Base-by-base conservation (phyloP, 2,888 invertebrate genomes). In the Halictus ligatus region DNA sequence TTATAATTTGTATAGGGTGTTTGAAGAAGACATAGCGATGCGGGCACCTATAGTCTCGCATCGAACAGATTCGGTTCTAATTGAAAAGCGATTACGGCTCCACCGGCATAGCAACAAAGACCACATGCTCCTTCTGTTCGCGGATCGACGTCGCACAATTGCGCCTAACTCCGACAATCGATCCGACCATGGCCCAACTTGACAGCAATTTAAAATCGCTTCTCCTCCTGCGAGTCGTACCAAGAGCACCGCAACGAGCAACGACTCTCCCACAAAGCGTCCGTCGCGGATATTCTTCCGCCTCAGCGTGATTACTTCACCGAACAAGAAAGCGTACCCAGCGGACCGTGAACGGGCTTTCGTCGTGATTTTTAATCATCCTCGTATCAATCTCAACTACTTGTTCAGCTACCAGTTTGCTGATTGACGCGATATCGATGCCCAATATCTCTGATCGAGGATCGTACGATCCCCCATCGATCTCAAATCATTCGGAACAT, bases 131-230 rank as follows among this genome's bases (percentile, higher is more conserved):
- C 86, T 81, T 86, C 69, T 48, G 84, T 73, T 60, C 64, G 60
- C 58, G 72, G 74, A 78, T 75, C 75, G 76, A 81, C 85, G 83
- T 81, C 81, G 80, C 84, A 85, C 88, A 90, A 94, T 94, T 94
- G 92, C 90, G 91, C 73, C 91, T 93, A 92, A 94, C 93, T 93
- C 92, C 76, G 92, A 90, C 93, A 94, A 95, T 93, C 92, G 94
- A 95, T 95, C 93, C 93, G 95, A 92, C 95, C 95, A 90, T 95
- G 95, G 94, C 94, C 94, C 91, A 93, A 94, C 92, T 95, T 95
- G 92, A 95, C 94, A 93, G 93, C 94, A 94, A 95, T 95, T 94
- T 93, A 95, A 90, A 93, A 90, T 93, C 89, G 89, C 90, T 91
- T 88, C 87, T 88, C 72, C 83, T 87, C 75, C 72, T 78, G 75